Percentiles rank a stretch among this genome's conserved stretches.
Evolutionary conservation across 2,888 invertebrate species (phyloP).

Genomic region (Agrochola macilenta): DNA sequence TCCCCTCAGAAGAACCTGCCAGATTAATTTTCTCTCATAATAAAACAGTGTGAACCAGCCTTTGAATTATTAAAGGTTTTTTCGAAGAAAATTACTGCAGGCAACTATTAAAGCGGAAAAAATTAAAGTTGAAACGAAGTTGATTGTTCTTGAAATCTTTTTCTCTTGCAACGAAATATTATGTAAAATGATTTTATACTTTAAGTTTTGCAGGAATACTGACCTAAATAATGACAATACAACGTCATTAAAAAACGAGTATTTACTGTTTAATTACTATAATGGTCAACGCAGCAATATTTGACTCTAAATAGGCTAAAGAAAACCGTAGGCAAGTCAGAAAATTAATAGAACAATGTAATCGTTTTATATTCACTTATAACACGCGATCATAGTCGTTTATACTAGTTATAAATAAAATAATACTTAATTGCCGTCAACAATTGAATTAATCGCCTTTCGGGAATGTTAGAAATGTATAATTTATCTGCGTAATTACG

Average conservation of each 20-base stretch:
- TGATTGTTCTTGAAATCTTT: constrained; percentile 45
- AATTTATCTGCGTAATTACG: constrained; percentile 38
- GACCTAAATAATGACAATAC: neutral
- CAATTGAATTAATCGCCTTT: constrained; percentile 57
- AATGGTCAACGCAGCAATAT: constrained; percentile 3
- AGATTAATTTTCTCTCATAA: constrained; percentile 43
- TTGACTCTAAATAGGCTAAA: constrained; percentile 35
- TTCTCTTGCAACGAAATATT: constrained; percentile 39
- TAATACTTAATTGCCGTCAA: constrained; percentile 59
- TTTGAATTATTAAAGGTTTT: constrained; percentile 42
- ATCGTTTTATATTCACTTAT: constrained; percentile 58
- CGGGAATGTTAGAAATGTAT: constrained; percentile 35
- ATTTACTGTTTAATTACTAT: constrained; percentile 3
- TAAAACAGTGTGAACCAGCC: constrained; percentile 24
- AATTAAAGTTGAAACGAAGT: constrained; percentile 27
- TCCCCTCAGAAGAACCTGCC: constrained; percentile 13
- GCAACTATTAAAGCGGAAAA: constrained; percentile 27
- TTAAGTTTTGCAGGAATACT: neutral
- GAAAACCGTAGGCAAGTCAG: constrained; percentile 49
- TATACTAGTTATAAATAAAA: constrained; percentile 57
- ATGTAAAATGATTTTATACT: constrained; percentile 2
- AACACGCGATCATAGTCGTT: constrained; percentile 57
- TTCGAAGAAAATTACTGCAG: constrained; percentile 32
- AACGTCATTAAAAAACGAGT: neutral
- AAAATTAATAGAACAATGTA: constrained; percentile 60